Conservation (phyloP, 30 jellyfish, hydroid and myxozoan genomes). For the Clytia hemisphaerica region DNA sequence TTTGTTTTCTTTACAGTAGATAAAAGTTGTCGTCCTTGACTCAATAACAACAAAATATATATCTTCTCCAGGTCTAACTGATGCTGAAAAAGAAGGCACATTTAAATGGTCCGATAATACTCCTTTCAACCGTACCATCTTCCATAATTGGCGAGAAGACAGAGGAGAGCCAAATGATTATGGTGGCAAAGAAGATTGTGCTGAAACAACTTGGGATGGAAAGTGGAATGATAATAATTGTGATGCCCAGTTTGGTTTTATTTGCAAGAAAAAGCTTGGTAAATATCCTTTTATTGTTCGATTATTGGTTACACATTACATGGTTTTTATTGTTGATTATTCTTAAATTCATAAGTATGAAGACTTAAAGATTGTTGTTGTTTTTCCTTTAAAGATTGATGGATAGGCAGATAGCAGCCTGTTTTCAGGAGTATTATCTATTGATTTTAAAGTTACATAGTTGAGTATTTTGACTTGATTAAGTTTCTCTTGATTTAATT, state of each 20-base stretch:
- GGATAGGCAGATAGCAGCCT: too few species aligned
- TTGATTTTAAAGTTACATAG: neutral
- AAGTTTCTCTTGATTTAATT: too few species aligned
- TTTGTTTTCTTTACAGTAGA: too few species aligned
- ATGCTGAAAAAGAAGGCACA: conserved; percentile 19
- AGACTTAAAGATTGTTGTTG: too few species aligned
- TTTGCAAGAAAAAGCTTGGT: conserved; percentile 55
- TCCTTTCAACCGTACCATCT: conserved; percentile 38
- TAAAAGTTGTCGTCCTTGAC: too few species aligned
- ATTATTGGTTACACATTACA: neutral
- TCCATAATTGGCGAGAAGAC: conserved; percentile 38
- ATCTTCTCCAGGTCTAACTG: conserved; percentile 33
- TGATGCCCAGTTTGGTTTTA: conserved; percentile 65
- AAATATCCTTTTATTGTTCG: neutral
- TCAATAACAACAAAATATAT: too few species aligned
- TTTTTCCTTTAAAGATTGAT: too few species aligned
- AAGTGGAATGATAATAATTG: conserved; percentile 80
- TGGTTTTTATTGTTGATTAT: neutral
- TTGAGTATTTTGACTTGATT: too few species aligned
- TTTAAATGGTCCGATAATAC: conserved; percentile 74
- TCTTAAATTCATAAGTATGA: too few species aligned
- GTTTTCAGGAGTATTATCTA: neutral
- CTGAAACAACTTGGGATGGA: conserved; percentile 69
- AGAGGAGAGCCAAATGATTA: conserved; percentile 81
- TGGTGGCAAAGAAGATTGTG: conserved; percentile 83